phyloP scores from a whole-genome alignment of 2,113 vertebrate genomes.

The Sinocyclocheilus anshuiensis region DNA sequence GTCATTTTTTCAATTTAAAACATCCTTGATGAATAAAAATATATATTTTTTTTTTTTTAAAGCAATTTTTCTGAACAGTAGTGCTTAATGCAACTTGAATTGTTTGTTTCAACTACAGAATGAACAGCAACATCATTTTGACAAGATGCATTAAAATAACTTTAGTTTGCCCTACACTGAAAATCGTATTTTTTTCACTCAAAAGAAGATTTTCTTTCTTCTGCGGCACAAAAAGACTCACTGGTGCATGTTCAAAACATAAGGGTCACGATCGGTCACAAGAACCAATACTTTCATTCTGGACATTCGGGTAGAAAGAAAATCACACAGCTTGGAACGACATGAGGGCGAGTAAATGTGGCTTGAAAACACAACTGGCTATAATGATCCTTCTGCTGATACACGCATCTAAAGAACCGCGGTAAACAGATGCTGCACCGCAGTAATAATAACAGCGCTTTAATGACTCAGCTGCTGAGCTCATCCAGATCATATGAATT shows the following conservation, averaged over 20 bases:
- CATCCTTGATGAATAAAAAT: background rate
- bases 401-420: background rate
- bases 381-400: background rate
- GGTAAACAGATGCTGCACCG: background rate
- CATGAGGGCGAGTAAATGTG: background rate
- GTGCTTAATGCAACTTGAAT: background rate
- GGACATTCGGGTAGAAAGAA: background rate
- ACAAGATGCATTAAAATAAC: background rate
- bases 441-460: background rate
- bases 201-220: no score
- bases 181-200: no score
- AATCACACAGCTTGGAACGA: slow-evolving; percentile 24
- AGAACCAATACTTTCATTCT: background rate
- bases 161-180: no score
- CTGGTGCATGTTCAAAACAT: no score
- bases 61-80: no score
- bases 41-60: background rate
- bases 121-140: background rate
- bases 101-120: background rate
- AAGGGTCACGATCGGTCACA: no score
- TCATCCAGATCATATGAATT: background rate
- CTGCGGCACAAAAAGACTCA: no score
- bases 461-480: background rate
- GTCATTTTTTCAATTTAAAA: background rate
- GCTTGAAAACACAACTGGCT: background rate